These are phyloP conservation scores for Cherax quadricarinatus DNA, from an alignment of 1,140 invertebrate genomes.

Conservation along the genomic window DNA sequence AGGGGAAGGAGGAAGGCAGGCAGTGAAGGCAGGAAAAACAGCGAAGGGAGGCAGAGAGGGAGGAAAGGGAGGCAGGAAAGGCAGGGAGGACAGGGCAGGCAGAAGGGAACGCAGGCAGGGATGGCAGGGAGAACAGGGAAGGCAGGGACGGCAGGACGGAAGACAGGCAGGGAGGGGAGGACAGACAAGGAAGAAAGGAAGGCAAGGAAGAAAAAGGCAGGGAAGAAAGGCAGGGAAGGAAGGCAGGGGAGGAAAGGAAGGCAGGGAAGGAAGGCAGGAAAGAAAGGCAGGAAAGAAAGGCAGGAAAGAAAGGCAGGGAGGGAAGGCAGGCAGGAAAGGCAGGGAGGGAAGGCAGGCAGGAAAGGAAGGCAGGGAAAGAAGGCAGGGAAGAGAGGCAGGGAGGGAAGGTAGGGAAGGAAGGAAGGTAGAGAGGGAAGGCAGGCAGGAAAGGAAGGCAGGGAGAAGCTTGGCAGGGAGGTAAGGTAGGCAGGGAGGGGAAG, in stretches of 20 bases:
- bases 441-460: neutral
- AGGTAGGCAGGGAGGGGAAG: neutral
- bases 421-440: neutral
- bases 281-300: neutral
- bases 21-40: too few relatives aligned
- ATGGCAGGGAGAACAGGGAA: too few relatives aligned
- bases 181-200: too few relatives aligned
- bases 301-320: neutral
- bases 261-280: neutral
- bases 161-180: too few relatives aligned
- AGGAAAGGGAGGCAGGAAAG: neutral
- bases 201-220: too few relatives aligned
- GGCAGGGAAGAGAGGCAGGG: too few relatives aligned
- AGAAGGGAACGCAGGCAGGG: neutral
- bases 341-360: neutral
- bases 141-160: too few relatives aligned
- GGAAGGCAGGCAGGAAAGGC: neutral
- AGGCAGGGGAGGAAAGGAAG: neutral
- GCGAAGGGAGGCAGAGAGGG: neutral
- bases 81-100: neutral
- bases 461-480: too few relatives aligned
- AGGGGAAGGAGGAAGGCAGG: too few relatives aligned
- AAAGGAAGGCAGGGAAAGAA: neutral
- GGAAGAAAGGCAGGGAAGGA: neutral
- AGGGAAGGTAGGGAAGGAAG: neutral